A percentile compares a stretch with the other conserved stretches of the same genome.
These are phyloP conservation scores for Camelus bactrianus DNA, from an alignment of 2,113 vertebrate species.

Conservation along the genomic window DNA sequence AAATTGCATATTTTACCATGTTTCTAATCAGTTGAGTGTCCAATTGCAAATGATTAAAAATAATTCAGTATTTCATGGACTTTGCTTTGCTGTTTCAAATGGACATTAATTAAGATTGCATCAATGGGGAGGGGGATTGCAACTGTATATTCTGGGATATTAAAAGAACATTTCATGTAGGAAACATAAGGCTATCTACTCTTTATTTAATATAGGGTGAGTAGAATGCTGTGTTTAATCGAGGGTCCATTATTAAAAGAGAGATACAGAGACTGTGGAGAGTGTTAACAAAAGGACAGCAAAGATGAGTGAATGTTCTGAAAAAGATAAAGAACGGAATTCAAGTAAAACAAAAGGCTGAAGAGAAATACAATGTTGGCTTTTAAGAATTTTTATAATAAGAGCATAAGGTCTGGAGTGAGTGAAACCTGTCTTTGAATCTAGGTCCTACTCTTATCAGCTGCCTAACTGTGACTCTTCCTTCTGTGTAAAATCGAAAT, in stretches of 20 bases:
- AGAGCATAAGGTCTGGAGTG: not conserved
- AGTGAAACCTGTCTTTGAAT: not conserved
- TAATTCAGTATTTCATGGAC: not conserved
- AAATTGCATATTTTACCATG: conserved; percentile 24
- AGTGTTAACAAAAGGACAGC: not conserved
- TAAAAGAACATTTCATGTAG: not conserved
- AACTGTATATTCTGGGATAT: not conserved
- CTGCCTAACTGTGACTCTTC: not conserved
- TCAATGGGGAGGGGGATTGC: not conserved
- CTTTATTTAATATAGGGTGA: not conserved
- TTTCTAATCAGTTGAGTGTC: conserved; percentile 10
- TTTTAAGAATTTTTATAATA: not conserved
- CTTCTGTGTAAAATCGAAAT: not conserved
- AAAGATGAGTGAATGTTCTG: not conserved
- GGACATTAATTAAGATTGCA: conserved; percentile 35
- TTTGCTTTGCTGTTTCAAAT: conserved; percentile 32
- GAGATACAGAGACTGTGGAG: not conserved
- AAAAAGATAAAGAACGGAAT: not conserved
- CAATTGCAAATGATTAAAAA: conserved; percentile 46
- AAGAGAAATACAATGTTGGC: not conserved
- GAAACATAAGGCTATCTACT: not conserved
- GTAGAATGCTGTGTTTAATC: not conserved
- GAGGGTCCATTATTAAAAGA: not conserved
- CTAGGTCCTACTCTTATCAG: not conserved
- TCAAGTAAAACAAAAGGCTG: not conserved